A percentile compares a stretch with the other conserved stretches of the same genome.
Conservation (phyloP, 2,888 invertebrate genomes). For the Mimachlamys varia region DNA sequence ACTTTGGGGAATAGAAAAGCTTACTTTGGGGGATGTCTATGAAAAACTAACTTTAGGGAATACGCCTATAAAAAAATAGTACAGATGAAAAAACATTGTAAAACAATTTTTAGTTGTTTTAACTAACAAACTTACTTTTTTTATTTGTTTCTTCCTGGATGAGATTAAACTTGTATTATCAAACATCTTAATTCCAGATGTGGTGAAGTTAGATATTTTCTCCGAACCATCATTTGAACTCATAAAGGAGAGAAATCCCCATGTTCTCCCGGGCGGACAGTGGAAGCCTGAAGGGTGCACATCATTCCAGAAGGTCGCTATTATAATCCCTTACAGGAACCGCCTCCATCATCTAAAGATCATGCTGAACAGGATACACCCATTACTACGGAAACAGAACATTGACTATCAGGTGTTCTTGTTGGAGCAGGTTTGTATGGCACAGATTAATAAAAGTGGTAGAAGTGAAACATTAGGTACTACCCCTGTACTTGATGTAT, state of each 20-base stretch:
- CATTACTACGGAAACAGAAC: slow-evolving; percentile 72
- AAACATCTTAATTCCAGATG: slow-evolving; percentile 48
- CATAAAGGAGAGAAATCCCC: slow-evolving; percentile 59
- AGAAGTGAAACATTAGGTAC: no score
- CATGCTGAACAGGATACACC: slow-evolving; percentile 72
- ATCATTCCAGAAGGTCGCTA: slow-evolving; percentile 75
- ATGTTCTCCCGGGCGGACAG: slow-evolving; percentile 67
- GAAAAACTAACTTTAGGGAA: no score
- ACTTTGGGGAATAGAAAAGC: no score
- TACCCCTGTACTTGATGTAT: no score
- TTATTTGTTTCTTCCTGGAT: no score
- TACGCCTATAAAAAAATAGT: no score
- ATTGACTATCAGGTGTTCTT: slow-evolving; percentile 74
- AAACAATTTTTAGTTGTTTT: no score
- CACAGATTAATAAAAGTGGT: no score
- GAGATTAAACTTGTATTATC: no score
- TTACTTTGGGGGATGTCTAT: no score
- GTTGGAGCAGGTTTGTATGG: slow-evolving; percentile 72
- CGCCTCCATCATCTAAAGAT: slow-evolving; percentile 70
- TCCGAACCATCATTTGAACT: slow-evolving; percentile 56
- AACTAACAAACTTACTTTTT: no score
- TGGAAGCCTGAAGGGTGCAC: slow-evolving; percentile 72
- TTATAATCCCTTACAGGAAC: slow-evolving; percentile 75
- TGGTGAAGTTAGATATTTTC: slow-evolving; percentile 65
- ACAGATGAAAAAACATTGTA: no score